Evolutionary conservation across 2,113 vertebrate genomes (phyloP), one percentile per base, ranked within the genome.

Genomic region (Hepsetus odoe): DNA sequence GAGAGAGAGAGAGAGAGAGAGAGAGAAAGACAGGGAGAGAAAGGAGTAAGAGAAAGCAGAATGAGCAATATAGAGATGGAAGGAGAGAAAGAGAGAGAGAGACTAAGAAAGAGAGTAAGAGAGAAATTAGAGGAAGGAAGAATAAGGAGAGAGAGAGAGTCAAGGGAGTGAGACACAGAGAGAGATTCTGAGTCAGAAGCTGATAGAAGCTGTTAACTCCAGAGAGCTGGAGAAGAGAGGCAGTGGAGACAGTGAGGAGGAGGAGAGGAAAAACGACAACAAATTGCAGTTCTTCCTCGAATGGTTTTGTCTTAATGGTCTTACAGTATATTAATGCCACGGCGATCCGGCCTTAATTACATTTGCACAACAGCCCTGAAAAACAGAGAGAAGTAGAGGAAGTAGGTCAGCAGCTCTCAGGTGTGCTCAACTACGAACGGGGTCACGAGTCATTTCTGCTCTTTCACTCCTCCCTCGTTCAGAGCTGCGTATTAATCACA

Each of bases 401-500:
- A 46, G 66, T 68, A 51, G 24, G 59, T 28, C 66, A 30, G 9
- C 14, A 46, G 66, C 66, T 46, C 22, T 46, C 66, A 69, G 65
- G 65, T 77, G 65, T 22, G 44, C 16, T 53, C 14, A n/a, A 20
- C 38, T 64, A 33, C 26, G 56, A 78, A 69, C 28, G 65, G 11
- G 51, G 38, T 40, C 40, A 56, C 44, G 38, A 20, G 35, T 56
- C 33, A 72, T 35, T 30, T 59, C 24, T 22, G 38, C 72, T 67
- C 40, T 73, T 87, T 85, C 81, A 35, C 82, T 81, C 22, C 80
- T 79, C 69, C 75, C 79, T 82, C 79, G 69, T 79, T 56, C 79
- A 32, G 26, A 24, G 55, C 35, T 5, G 11, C 18, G 35, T 46
- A 61, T 85, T 84, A 42, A 82, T 86, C 78, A 76, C 51, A 49